Percentiles rank a stretch among this genome's conserved stretches.
Evolutionary conservation across 2,113 vertebrate species (phyloP).

Genomic region (Illadopsis cleaveri): DNA sequence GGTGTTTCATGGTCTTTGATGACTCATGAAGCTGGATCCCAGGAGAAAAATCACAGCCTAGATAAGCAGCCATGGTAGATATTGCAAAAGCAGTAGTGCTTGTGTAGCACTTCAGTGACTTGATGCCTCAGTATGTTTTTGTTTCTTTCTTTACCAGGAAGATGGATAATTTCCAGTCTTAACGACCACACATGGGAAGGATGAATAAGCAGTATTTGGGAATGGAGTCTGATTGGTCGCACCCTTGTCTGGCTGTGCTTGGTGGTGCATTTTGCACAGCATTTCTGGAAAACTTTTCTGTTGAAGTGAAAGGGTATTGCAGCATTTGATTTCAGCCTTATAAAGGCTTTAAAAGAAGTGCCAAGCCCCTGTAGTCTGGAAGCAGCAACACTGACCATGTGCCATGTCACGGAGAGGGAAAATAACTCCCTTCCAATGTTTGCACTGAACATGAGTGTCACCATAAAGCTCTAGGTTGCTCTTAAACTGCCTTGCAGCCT

Average conservation of each 20-base stretch:
- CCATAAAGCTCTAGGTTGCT: conserved; percentile 33
- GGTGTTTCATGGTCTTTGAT: neutral
- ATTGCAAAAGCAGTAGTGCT: conserved; percentile 14
- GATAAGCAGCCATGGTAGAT: neutral
- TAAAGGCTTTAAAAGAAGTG: conserved; percentile 14
- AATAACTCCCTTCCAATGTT: neutral
- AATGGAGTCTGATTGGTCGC: neutral
- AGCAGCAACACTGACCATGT: neutral
- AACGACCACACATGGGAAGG: neutral
- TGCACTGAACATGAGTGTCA: conserved; percentile 24
- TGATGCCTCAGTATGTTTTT: conserved; percentile 1
- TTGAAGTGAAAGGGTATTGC: neutral
- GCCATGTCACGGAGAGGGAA: neutral
- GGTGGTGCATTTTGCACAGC: neutral
- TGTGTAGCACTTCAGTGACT: neutral
- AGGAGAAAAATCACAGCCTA: conserved; percentile 6
- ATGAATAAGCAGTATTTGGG: conserved; percentile 43
- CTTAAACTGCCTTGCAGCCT: conserved; percentile 25
- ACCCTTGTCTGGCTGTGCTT: neutral
- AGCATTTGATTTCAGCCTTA: neutral
- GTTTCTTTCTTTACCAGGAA: neutral
- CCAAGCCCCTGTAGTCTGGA: neutral
- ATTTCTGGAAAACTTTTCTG: conserved; percentile 20
- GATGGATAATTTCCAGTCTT: conserved; percentile 15
- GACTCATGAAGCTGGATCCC: conserved; percentile 1